Conservation (phyloP, 1,140 invertebrate genomes). For the Rhizoglyphus robini region DNA sequence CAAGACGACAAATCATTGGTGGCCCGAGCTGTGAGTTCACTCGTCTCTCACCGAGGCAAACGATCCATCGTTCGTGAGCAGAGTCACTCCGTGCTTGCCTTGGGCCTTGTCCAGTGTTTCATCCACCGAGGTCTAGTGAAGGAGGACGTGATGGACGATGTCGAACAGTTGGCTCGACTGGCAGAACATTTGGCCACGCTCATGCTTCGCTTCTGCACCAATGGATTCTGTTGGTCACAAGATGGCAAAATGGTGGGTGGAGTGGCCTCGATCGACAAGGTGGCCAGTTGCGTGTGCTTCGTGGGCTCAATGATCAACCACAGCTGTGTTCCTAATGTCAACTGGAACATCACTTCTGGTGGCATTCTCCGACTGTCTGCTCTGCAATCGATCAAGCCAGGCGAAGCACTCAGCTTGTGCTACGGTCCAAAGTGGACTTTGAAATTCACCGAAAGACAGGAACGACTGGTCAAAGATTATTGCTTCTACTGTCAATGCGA, state of each 20-base stretch:
- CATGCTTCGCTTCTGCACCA: not conserved
- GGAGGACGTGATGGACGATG: not conserved
- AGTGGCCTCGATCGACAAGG: not conserved
- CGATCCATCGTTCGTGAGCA: not conserved
- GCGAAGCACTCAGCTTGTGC: not conserved
- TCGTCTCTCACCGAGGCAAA: not conserved
- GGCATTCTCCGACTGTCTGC: not conserved
- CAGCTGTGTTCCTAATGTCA: not conserved
- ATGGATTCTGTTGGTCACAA: slow-evolving; percentile 7
- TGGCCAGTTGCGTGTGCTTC: not conserved
- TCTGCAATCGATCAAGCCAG: not conserved
- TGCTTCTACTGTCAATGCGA: slow-evolving; percentile 6
- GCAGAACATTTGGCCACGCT: not conserved
- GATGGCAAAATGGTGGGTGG: not conserved
- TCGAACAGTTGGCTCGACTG: not conserved
- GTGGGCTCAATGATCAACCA: not conserved
- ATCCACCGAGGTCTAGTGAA: not conserved
- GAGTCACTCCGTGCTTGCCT: not conserved
- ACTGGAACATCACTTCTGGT: not conserved
- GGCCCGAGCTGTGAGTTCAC: not conserved
- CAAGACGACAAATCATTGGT: not conserved
- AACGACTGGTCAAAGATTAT: not conserved
- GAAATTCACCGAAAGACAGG: not conserved
- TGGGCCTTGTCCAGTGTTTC: not conserved
- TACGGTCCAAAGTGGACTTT: not conserved